Base-by-base conservation (phyloP, 92 coral and sea anemone genomes). In the Porites rus region DNA sequence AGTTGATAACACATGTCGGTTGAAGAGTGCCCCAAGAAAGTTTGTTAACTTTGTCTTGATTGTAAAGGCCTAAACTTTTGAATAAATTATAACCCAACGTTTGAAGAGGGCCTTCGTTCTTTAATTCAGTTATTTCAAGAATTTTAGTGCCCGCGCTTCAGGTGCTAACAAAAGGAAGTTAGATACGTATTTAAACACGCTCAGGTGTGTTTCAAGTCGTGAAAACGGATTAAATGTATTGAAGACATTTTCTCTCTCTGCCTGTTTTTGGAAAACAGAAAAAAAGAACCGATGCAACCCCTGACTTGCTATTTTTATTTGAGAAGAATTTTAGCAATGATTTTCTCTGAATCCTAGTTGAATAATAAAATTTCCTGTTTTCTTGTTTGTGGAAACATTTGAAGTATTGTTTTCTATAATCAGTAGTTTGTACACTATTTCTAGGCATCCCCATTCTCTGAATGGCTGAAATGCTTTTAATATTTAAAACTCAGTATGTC, bases 341-440 rank as follows among this genome's bases (percentile, higher is more conserved):
- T 74, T 74, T 74, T 9, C 50, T 53, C 63, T 74, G 50, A 53
- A 54, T 22, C 66, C 65, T 56, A 65, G 56, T 54, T 20, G 65
- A 22, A 75, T 75, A 21, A 75, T 14, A 75, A 56, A 65, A n/a
- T 75, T 75, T 56, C 79, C 18, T 75, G 79, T 73, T 73, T 75
- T 7, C 1, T 20, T 70, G 14, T 70, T 70, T 70, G 7, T 70
- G 16, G n/a, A 10, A 46, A 70, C 9, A 38, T 70, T 70, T 22
- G 65, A 0, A 53, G 65, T 65, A 75, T 53, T 56, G 58, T 75
- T 75, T 75, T 56, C 52, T 53, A 75, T 56, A 43, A 43, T 43
- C 31, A 74, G 50, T 74, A n/a, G 54, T 76, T 56, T 76, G 18
- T 58, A 11, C 52, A 24, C 4, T 76, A 24, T 61, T 76, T 61